Evolutionary conservation across 64 coral and sea anemone genomes (phyloP).

Genomic region (Montipora efflorescens): DNA sequence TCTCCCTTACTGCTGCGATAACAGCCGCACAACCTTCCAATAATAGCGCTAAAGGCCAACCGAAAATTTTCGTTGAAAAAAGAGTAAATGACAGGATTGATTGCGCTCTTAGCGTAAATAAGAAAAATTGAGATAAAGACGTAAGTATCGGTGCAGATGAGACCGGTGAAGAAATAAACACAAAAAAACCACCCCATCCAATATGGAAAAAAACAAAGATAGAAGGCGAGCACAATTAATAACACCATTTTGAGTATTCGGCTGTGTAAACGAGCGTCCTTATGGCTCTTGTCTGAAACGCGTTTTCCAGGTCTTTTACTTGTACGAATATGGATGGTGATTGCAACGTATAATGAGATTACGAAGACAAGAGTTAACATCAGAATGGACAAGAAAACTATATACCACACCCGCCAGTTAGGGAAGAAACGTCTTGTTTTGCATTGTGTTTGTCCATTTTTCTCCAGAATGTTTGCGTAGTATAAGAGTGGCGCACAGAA

Average conservation of each 20-base stretch:
- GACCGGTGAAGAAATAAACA: slow-evolving; percentile 13
- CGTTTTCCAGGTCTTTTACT: slow-evolving; percentile 33
- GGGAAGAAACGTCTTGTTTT: slow-evolving; percentile 37
- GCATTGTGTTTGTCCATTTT: slow-evolving; percentile 33
- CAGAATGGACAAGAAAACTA: slow-evolving; percentile 71
- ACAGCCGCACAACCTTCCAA: neutral
- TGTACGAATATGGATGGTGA: slow-evolving; percentile 46
- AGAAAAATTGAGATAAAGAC: slow-evolving; percentile 71
- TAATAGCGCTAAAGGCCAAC: slow-evolving; percentile 65
- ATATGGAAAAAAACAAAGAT: slow-evolving; percentile 77
- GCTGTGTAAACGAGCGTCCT: slow-evolving; percentile 50
- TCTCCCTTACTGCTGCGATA: neutral
- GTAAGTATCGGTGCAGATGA: slow-evolving; percentile 29
- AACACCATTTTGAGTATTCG: slow-evolving; percentile 67
- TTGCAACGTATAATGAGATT: slow-evolving; percentile 56
- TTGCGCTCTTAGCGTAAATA: slow-evolving; percentile 63
- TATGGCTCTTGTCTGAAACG: neutral
- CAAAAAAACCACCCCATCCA: slow-evolving; percentile 76
- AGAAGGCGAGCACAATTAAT: slow-evolving; percentile 63
- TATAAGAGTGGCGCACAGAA: slow-evolving; percentile 72
- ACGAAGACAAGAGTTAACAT: slow-evolving; percentile 48
- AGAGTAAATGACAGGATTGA: slow-evolving; percentile 74
- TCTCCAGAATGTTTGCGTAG: slow-evolving; percentile 30
- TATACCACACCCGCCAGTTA: slow-evolving; percentile 41
- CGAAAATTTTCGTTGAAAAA: slow-evolving; percentile 78